These are phyloP conservation scores for Ifrita kowaldi DNA, from an alignment of 2,113 vertebrate genomes.

Conservation along the genomic window DNA sequence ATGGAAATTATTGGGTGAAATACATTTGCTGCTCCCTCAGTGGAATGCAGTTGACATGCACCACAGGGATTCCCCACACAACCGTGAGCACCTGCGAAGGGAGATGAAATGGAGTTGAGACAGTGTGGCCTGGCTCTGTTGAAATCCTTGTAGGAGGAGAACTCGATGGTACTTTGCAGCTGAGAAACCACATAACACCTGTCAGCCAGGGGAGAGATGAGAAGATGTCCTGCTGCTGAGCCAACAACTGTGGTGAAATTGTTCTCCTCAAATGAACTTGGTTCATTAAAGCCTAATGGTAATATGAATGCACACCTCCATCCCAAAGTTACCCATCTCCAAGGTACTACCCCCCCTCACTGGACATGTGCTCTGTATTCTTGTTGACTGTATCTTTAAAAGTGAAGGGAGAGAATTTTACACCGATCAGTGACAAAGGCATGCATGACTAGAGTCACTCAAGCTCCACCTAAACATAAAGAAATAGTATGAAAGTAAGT, in stretches of 20 bases:
- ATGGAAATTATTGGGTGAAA: neutral
- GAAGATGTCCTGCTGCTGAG: neutral
- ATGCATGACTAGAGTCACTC: neutral
- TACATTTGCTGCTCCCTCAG: neutral
- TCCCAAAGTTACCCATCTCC: rapidly evolving
- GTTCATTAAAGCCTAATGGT: neutral
- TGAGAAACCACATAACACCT: rapidly evolving
- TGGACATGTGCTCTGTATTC: neutral
- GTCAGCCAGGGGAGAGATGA: neutral
- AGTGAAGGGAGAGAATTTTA: neutral
- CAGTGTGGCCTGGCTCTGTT: neutral
- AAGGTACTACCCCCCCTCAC: neutral
- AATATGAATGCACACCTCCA: neutral
- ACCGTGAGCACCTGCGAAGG: neutral
- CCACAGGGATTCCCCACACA: neutral
- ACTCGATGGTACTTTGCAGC: neutral
- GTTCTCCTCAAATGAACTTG: neutral
- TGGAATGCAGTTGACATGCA: neutral
- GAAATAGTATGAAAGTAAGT: neutral
- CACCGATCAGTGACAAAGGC: neutral
- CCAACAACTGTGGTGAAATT: neutral
- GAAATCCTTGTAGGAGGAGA: neutral
- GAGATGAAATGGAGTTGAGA: neutral
- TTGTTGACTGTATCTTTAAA: neutral
- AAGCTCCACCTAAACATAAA: neutral